phyloP scores from a whole-genome alignment of 2,113 vertebrate species.

The Fulica atra region DNA sequence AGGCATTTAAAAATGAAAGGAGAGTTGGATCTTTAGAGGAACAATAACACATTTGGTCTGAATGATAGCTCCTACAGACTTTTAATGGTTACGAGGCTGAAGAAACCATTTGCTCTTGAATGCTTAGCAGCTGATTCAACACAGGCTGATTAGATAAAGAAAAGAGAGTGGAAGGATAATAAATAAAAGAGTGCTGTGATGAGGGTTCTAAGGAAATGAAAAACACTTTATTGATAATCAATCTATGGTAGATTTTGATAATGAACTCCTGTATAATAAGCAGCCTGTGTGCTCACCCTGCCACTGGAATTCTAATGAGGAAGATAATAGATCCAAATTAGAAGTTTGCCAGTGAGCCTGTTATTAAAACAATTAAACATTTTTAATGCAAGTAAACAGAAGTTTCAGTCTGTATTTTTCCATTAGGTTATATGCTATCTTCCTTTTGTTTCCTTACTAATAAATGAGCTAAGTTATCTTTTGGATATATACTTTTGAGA shows the following conservation, averaged over 20 bases:
- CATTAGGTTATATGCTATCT: conserved; percentile 5
- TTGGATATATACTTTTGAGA: not conserved
- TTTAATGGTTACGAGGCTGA: not conserved
- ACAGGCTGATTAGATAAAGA: conserved; percentile 53
- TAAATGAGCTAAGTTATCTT: not conserved
- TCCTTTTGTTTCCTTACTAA: conserved; percentile 13
- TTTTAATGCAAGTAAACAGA: conserved; percentile 42
- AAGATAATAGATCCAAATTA: conserved; percentile 33
- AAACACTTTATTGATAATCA: conserved; percentile 63
- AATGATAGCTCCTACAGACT: not conserved
- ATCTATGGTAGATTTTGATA: conserved; percentile 56
- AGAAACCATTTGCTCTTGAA: conserved; percentile 32
- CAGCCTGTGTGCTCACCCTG: not conserved
- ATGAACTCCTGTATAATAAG: conserved; percentile 61
- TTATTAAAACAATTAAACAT: conserved; percentile 76
- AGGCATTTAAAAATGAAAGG: conserved; percentile 14
- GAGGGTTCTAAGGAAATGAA: conserved; percentile 53
- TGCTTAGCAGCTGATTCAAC: conserved; percentile 51
- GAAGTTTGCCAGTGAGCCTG: conserved; percentile 27
- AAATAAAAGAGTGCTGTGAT: conserved; percentile 4
- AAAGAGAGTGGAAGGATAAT: conserved; percentile 36
- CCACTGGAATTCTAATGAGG: conserved; percentile 36
- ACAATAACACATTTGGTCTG: not conserved
- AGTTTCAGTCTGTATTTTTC: conserved; percentile 14
- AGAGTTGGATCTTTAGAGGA: not conserved